Evolutionary conservation across 2,888 invertebrate species (phyloP), one percentile per base, ranked within the genome.

Genomic region (Chrysolina haemoptera): DNA sequence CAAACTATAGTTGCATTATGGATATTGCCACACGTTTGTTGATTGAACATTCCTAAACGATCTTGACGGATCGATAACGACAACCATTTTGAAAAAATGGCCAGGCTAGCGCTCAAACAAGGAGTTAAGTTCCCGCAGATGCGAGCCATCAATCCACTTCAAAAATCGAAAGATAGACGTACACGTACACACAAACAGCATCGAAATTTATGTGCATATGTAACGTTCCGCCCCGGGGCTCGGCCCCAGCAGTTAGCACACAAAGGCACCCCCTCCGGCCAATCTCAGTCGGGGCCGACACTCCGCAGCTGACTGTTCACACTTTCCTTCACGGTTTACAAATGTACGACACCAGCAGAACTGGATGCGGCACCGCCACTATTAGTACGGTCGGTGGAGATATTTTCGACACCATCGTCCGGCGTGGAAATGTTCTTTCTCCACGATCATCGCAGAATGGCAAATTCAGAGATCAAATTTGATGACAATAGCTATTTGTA

Each of bases 191-290:
- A 59, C 59, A 59, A 22, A 18, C 65, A 11, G 65, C 43, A 48
- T 48, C 53, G 53, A 70, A 74, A 74, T 74, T 81, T 84, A 85
- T 84, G 83, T 82, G 82, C 83, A 81, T 82, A 82, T 79, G 84
- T 83, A 83, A 79, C 80, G 82, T 82, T 83, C 83, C 85, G 86
- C 85, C 85, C 84, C 81, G 82, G 84, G 83, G 86, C 83, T 76
- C 85, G 82, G 83, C 86, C 86, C 85, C 85, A 83, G 83, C 84
- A 85, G 85, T 86, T 86, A 86, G 75, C 85, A 82, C 82, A 86
- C 86, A 86, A 86, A 86, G 81, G 84, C 81, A 81, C 84, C 85
- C 85, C 85, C 85, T 83, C 80, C 78, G 81, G 82, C 83, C 83
- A 86, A 86, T 85, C 85, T 85, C 85, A 77, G 82, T 79, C 76